Conservation (phyloP, 2,113 vertebrate species). For the Hyperoodon ampullatus region DNA sequence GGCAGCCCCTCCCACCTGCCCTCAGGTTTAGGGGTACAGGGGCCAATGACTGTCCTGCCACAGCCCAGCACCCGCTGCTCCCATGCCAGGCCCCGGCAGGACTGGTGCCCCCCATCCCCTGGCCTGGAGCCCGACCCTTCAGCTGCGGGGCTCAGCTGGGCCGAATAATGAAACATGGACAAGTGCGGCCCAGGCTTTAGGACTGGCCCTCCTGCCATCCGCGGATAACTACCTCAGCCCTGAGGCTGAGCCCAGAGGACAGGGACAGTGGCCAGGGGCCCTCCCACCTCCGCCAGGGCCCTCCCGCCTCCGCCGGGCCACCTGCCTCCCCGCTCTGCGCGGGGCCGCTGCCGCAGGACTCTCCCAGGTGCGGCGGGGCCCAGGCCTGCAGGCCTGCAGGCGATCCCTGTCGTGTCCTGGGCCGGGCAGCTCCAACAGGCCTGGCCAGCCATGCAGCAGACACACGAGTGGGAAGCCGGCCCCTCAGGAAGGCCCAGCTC, state of each 20-base stretch:
- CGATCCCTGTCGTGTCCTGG: fast-evolving
- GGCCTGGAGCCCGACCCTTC: fast-evolving
- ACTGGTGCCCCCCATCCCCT: fast-evolving
- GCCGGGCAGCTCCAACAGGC: background rate
- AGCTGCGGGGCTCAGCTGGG: background rate
- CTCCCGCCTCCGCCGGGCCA: too few species aligned
- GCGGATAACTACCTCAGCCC: background rate
- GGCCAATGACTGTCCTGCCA: background rate
- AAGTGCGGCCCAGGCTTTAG: background rate
- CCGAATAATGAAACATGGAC: background rate
- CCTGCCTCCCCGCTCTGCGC: background rate
- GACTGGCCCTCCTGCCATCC: background rate
- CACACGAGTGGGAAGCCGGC: background rate
- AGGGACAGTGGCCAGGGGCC: background rate
- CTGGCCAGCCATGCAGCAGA: fast-evolving
- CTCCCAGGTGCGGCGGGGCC: background rate
- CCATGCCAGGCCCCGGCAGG: background rate
- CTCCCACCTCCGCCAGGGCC: too few species aligned
- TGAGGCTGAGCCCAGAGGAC: background rate
- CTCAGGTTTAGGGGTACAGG: background rate
- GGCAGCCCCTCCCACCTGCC: background rate
- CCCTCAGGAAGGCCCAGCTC: background rate
- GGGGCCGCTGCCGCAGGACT: too few species aligned
- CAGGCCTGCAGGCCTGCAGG: background rate
- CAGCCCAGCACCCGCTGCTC: background rate